A percentile compares a stretch with the other conserved stretches of the same genome.
phyloP scores from a whole-genome alignment of 2,113 vertebrate genomes.

The Spermophilus dauricus region DNA sequence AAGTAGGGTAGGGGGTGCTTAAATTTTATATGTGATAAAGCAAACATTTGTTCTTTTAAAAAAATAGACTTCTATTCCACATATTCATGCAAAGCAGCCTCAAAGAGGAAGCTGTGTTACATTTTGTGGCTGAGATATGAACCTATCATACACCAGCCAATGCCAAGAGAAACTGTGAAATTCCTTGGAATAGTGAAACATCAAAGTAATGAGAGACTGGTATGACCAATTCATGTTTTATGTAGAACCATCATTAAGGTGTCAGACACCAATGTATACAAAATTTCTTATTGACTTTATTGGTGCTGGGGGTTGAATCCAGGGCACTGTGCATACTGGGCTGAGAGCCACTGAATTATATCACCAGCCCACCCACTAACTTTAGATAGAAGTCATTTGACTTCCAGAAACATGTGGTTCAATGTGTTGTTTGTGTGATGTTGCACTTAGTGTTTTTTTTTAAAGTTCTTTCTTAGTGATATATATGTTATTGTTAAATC shows the following conservation, averaged over 20 bases:
- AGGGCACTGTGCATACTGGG: background rate
- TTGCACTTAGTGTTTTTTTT: background rate
- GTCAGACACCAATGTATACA: background rate
- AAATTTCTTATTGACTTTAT: background rate
- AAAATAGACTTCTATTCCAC: background rate
- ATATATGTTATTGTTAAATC: background rate
- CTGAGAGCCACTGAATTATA: background rate
- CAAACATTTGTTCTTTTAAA: background rate
- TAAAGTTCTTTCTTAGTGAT: background rate
- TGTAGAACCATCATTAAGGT: background rate
- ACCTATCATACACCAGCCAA: background rate
- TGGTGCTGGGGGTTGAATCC: background rate
- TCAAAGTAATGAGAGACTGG: background rate
- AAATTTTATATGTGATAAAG: background rate
- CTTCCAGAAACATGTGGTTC: background rate
- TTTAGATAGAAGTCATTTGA: conserved; percentile 17
- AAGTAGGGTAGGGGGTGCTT: background rate
- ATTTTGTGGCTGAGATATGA: background rate
- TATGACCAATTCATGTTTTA: background rate
- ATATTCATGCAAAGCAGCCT: background rate
- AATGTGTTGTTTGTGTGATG: background rate
- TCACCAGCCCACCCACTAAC: background rate
- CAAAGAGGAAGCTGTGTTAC: background rate
- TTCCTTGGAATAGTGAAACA: background rate
- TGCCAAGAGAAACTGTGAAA: background rate